phyloP scores from a whole-genome alignment of 1,140 invertebrate genomes.

The Apis florea region DNA sequence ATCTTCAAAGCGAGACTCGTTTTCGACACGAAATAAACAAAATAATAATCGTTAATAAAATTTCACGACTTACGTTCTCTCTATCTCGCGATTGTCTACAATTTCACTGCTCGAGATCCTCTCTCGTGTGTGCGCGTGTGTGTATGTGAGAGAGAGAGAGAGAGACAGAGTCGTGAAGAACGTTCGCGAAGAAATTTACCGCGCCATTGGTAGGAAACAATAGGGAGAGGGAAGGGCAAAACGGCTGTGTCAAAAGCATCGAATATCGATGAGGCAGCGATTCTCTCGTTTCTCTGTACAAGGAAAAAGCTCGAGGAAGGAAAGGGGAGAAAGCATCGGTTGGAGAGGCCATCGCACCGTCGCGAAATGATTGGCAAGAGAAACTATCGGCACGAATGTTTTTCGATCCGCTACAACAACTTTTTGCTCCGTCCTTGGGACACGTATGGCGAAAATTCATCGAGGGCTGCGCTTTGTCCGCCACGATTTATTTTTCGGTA shows the following conservation, averaged over 20 bases:
- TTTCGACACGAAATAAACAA: no score
- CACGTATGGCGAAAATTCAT: slow-evolving; percentile 34
- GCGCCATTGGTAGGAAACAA: slow-evolving; percentile 17
- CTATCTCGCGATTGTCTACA: no score
- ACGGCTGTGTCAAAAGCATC: slow-evolving; percentile 21
- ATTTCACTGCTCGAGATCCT: no score
- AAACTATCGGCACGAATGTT: slow-evolving; percentile 41
- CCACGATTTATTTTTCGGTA: background rate
- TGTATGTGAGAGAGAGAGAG: background rate
- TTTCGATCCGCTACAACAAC: background rate
- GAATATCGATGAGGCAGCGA: slow-evolving; percentile 34
- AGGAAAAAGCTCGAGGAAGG: slow-evolving; percentile 29
- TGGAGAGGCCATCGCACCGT: background rate
- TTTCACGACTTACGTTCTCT: no score
- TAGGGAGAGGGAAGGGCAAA: background rate
- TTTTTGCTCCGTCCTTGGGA: slow-evolving; percentile 34
- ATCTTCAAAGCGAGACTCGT: no score
- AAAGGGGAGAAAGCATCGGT: background rate
- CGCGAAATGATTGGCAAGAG: slow-evolving; percentile 51
- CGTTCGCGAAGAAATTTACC: slow-evolving; percentile 22
- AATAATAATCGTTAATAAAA: no score
- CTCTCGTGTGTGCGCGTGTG: no score
- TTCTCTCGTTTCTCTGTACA: slow-evolving; percentile 24
- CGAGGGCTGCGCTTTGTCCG: background rate
- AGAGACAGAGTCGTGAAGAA: background rate